Base-by-base conservation (phyloP, 1,140 invertebrate genomes). In the Chironomus tepperi region DNA sequence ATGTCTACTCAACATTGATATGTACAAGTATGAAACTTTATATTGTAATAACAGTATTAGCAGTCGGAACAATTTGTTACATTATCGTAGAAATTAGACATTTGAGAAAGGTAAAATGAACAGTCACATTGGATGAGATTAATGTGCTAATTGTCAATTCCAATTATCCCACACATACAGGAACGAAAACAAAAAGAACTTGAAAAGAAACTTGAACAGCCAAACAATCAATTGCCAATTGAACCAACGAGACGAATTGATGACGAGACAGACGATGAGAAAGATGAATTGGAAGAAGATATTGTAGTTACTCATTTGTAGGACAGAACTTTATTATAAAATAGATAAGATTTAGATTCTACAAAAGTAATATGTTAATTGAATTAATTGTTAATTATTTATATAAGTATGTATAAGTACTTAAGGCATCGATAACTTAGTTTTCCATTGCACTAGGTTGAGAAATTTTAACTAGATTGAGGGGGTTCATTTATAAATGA, bases 21-120 rank as follows among this genome's bases (percentile, higher is more conserved):
- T 96, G 94, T 83, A 93, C 95, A 16, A 84, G 91, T 7, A 91
- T 92, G 87, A 98, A 97, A 85, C 87, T 98, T 3, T 96, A 95
- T 81, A 91, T 97, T 3, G 87, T 97, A 83, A 85, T 97, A 79
- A 87, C 87, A 10, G 88, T 95, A 8, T 85, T 98, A 0, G 83
- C 91, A 7, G 83, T 91, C 47, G 94, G 95, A 12, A 90, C 93
- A 77, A 79, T 89, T 2, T 92, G 94, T 67, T 97, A 97, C 81
- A 84, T 91, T 21, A 82, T 91, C 34, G 93, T 96, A 3, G 95
- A 98, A 82, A 85, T 94, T 76, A 82, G 92, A 64, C 91, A 93
- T 83, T 89, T 89, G 83, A 88, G 91, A 83, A 93, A 93, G 85
- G 85, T 88, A 12, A 74, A 3, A 34, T 34, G 24, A 34, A 34